These are phyloP conservation scores for Allophyes oxyacanthae DNA, from an alignment of 2,888 invertebrate species.

Conservation along the genomic window DNA sequence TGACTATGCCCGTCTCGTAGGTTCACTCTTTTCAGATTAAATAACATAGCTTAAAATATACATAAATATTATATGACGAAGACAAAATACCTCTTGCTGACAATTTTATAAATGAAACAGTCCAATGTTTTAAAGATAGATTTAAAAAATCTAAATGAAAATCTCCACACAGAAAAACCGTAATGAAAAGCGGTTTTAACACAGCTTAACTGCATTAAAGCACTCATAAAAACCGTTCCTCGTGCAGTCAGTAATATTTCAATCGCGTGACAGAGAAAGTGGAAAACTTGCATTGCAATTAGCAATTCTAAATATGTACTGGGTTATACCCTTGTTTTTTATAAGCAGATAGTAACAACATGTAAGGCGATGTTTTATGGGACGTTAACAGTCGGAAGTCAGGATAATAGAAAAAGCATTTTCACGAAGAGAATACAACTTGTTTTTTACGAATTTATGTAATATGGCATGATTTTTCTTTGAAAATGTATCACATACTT, in stretches of 20 bases:
- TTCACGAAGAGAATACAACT: conserved; percentile 9
- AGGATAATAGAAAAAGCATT: conserved; percentile 38
- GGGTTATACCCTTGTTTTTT: conserved; percentile 52
- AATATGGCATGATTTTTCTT: conserved; percentile 13
- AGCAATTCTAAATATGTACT: conserved; percentile 60
- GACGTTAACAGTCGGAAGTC: conserved; percentile 19
- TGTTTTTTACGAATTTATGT: conserved; percentile 14
- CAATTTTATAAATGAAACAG: too few relatives aligned
- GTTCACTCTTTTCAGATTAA: too few relatives aligned
- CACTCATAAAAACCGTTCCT: conserved; percentile 33
- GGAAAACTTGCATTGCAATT: conserved; percentile 56
- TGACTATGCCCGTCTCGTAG: too few relatives aligned
- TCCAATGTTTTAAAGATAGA: too few relatives aligned
- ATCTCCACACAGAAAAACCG: conserved; percentile 1
- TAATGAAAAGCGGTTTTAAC: conserved; percentile 22
- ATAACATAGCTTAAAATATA: too few relatives aligned
- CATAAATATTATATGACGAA: too few relatives aligned
- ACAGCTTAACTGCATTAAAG: conserved; percentile 18
- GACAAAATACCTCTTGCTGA: too few relatives aligned
- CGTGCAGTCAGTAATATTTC: conserved; percentile 37
- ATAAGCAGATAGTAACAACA: conserved; percentile 43
- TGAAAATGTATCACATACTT: too few relatives aligned
- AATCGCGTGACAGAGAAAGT: conserved; percentile 49
- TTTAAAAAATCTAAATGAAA: not conserved
- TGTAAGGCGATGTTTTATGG: conserved; percentile 33